Evolutionary conservation across 2,113 vertebrate species (phyloP).

Genomic region (Hippocampus abdominalis): DNA sequence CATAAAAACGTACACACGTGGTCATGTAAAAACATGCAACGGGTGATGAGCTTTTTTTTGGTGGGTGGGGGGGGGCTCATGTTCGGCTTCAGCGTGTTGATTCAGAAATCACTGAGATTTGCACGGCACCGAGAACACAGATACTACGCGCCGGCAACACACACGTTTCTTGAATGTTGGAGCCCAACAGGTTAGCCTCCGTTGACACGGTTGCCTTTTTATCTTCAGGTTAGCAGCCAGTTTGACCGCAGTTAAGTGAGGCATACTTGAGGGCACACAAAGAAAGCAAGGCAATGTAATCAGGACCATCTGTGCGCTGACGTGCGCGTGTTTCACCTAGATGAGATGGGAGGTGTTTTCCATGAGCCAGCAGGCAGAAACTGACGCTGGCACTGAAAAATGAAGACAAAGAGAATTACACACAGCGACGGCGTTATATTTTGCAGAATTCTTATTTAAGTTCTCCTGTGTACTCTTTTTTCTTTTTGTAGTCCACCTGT

Average conservation of each 20-base stretch:
- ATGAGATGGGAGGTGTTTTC: slow-evolving; percentile 81
- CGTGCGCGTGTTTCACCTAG: slow-evolving; percentile 75
- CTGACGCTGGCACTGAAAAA: slow-evolving; percentile 80
- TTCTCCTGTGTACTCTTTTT: slow-evolving; percentile 9
- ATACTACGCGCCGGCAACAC: slow-evolving; percentile 34
- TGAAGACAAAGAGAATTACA: slow-evolving; percentile 28
- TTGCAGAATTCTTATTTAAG: too few species aligned
- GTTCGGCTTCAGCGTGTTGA: slow-evolving; percentile 3
- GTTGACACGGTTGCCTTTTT: slow-evolving; percentile 60
- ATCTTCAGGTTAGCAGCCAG: slow-evolving; percentile 56
- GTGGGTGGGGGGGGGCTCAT: not conserved
- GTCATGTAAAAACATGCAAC: slow-evolving; percentile 6
- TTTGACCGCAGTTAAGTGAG: slow-evolving; percentile 58
- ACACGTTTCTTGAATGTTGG: slow-evolving; percentile 34
- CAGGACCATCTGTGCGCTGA: slow-evolving; percentile 55
- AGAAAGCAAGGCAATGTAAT: slow-evolving; percentile 58
- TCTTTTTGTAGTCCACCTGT: slow-evolving; percentile 33
- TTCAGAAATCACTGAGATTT: not conserved
- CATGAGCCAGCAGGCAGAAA: slow-evolving; percentile 85
- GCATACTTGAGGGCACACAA: slow-evolving; percentile 62
- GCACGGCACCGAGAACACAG: not conserved
- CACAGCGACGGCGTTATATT: too few species aligned
- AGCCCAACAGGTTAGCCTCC: slow-evolving; percentile 41
- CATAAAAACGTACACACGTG: slow-evolving; percentile 3
- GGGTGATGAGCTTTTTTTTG: not conserved